phyloP scores from a whole-genome alignment of 2,888 invertebrate genomes.

The Luffia ferchaultella region DNA sequence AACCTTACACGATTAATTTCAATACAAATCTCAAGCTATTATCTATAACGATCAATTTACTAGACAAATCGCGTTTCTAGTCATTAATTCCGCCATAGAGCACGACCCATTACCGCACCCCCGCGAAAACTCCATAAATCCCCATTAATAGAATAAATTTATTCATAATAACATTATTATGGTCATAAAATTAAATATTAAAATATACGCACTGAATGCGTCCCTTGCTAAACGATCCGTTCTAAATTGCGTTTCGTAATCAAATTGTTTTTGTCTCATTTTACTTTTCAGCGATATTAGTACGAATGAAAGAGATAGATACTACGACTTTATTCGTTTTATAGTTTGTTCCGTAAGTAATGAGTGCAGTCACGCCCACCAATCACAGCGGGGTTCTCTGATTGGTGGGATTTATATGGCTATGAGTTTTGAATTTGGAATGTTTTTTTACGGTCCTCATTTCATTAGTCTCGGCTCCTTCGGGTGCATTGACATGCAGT shows the following conservation, averaged over 20 bases:
- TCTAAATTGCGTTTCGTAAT: slow-evolving; percentile 32
- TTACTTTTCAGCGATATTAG: slow-evolving; percentile 9
- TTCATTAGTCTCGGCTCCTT: not conserved
- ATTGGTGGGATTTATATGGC: slow-evolving; percentile 48
- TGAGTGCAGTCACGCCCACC: slow-evolving; percentile 53
- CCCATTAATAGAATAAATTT: slow-evolving; percentile 41
- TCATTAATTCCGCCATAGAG: slow-evolving; percentile 20
- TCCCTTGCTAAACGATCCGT: slow-evolving; percentile 25
- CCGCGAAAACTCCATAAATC: slow-evolving; percentile 33
- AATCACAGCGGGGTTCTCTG: slow-evolving; percentile 38
- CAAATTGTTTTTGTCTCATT: slow-evolving; percentile 22
- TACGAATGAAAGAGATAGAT: slow-evolving; percentile 23
- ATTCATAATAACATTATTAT: slow-evolving; percentile 54
- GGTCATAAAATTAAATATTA: slow-evolving; percentile 57
- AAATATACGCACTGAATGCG: slow-evolving; percentile 47
- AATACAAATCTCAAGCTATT: not conserved
- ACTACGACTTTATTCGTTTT: slow-evolving; percentile 12
- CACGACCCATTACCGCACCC: slow-evolving; percentile 40
- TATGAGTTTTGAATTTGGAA: slow-evolving; percentile 29
- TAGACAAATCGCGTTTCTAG: slow-evolving; percentile 23
- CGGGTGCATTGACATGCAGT: not conserved
- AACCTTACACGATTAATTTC: no score
- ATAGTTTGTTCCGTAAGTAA: slow-evolving; percentile 36
- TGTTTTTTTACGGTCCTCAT: not conserved
- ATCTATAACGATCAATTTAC: slow-evolving; percentile 13